Conservation (phyloP, 2,797 vertebrate species). For the Anomalospiza imberbis region DNA sequence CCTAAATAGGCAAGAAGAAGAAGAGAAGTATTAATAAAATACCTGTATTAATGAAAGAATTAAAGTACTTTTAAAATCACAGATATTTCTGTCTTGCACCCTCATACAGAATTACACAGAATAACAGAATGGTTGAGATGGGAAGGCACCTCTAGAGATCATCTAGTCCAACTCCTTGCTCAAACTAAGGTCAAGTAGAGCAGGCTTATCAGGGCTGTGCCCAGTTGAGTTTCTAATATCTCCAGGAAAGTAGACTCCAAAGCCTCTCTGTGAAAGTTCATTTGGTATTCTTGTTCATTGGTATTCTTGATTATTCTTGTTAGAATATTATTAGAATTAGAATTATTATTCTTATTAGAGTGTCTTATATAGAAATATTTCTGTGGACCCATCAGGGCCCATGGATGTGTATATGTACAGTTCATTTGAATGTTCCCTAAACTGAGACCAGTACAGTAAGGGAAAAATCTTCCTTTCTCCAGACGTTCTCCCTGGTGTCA, state of each 20-base stretch:
- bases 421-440: neutral
- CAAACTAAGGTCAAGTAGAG: neutral
- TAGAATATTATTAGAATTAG: neutral
- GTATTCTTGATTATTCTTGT: neutral
- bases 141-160: neutral
- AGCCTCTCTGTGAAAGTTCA: neutral
- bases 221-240: neutral
- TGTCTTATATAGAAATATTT: neutral
- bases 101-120: neutral
- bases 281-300: neutral
- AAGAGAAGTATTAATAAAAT: neutral
- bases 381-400: neutral
- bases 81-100: neutral
- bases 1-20: neutral
- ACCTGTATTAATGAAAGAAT: neutral
- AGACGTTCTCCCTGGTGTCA: accelerated
- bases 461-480: neutral
- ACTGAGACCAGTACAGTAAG: neutral
- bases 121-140: neutral
- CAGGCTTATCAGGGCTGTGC: neutral
- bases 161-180: neutral
- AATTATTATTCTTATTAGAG: neutral
- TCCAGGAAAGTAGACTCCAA: neutral
- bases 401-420: neutral
- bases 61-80: neutral